Evolutionary conservation across 2,797 vertebrate genomes (phyloP), one percentile per base, ranked within the genome.

Genomic region (Manis crassicaudata): DNA sequence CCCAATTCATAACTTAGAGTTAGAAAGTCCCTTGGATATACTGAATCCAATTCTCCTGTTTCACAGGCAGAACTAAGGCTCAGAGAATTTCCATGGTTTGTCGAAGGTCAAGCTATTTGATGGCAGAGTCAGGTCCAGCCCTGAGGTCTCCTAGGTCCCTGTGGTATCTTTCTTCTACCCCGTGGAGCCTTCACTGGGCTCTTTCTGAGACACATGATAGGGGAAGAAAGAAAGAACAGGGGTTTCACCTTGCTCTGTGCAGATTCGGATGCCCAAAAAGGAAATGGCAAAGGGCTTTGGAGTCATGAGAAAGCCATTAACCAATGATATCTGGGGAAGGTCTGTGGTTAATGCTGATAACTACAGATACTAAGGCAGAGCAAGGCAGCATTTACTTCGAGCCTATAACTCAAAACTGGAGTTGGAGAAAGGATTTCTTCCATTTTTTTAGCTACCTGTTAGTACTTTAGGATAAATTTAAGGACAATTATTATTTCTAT

Each of bases 401-500:
- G 7, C 14, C 40, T 11, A 43, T 32, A n/a, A n/a, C n/a, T 54
- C 79, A 67, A 72, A 84, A 16, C 32, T 32, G 27, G 18, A 68
- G 4, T 46, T 35, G 72, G 12, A 25, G 3, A 88, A 79, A 81
- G 7, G 20, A 23, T 46, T 35, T 92, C 29, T 80, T 92, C 35
- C 10, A 5, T 63, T 87, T 95, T 90, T 82, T 1, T 81, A 81
- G 73, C 58, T 56, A 67, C n/a, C 43, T 70, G 2, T 54, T 65
- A 87, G 13, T 20, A 54, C 35, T 50, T 9, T 9, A 68, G 32
- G 62, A 92, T 46, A 94, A 80, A 84, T 40, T 81, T 88, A 83
- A 94, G 58, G 58, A 73, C 60, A 92, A 46, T 43, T 37, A 85
- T 52, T 73, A 76, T 35, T 94, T 77, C 20, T 65, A 50, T 81